Evolutionary conservation across 2,888 invertebrate species (phyloP).

Genomic region (Oithona nana): DNA sequence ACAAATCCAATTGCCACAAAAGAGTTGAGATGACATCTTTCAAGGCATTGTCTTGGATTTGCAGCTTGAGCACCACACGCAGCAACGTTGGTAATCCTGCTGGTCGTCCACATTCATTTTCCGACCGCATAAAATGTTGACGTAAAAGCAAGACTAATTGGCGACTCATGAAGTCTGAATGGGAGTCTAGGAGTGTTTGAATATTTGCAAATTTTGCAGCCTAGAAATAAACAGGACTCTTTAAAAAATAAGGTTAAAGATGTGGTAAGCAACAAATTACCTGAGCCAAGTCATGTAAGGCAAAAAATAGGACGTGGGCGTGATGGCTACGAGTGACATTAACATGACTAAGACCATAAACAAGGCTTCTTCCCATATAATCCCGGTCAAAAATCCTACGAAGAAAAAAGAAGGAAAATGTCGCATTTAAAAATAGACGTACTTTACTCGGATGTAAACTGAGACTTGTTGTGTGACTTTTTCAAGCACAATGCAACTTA

Average conservation of each 20-base stretch:
- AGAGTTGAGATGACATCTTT: neutral
- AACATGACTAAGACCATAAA: neutral
- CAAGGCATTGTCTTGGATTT: neutral
- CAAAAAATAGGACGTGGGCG: neutral
- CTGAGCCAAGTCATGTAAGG: neutral
- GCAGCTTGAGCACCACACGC: neutral
- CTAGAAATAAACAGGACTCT: no score
- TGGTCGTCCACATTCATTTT: neutral
- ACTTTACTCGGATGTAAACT: no score
- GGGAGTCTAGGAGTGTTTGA: neutral
- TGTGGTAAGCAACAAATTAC: neutral
- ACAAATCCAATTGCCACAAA: conserved; percentile 7
- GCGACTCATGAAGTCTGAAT: neutral
- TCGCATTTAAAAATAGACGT: no score
- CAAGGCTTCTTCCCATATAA: neutral
- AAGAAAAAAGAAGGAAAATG: neutral
- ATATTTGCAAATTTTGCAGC: neutral
- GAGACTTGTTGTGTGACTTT: no score
- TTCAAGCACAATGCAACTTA: no score
- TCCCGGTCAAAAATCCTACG: neutral
- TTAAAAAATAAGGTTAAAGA: no score
- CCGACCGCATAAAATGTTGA: neutral
- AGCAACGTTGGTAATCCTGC: neutral
- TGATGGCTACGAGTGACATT: neutral
- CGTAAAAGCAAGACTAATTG: neutral